Evolutionary conservation across 2,888 invertebrate species (phyloP).

Genomic region (Kryphioiulus occultus): DNA sequence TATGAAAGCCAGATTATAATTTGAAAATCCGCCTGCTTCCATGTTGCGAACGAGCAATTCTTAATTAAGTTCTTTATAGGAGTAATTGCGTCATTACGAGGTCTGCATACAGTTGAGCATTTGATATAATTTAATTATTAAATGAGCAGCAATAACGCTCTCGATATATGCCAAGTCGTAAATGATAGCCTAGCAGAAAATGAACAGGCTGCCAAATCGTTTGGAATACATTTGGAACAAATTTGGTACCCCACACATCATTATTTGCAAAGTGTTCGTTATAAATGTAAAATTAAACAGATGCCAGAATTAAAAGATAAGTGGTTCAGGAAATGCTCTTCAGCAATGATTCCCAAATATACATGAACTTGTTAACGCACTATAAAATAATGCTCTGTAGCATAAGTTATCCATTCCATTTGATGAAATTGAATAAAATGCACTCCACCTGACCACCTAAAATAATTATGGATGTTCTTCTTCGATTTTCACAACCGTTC

Average conservation of each 20-base stretch:
- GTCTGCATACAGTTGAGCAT: not conserved
- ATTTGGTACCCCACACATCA: not conserved
- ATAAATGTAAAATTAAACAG: not conserved
- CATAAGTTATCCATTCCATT: no score
- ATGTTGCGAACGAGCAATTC: not conserved
- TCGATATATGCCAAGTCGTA: not conserved
- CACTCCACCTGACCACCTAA: no score
- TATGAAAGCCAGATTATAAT: not conserved
- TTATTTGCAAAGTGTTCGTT: not conserved
- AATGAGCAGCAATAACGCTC: not conserved
- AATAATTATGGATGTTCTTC: no score
- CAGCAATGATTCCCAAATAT: not conserved
- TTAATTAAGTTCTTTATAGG: not conserved
- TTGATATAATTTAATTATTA: not conserved
- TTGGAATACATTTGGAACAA: not conserved
- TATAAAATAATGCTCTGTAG: no score
- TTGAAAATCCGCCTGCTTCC: not conserved
- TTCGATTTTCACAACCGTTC: no score
- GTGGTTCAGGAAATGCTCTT: no score
- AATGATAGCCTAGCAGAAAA: not conserved
- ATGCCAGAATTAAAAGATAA: not conserved
- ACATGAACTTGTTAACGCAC: not conserved
- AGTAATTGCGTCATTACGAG: not conserved
- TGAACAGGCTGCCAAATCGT: not conserved
- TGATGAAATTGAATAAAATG: no score